phyloP scores from a whole-genome alignment of 2,888 invertebrate species.

The Pyrgus malvae region DNA sequence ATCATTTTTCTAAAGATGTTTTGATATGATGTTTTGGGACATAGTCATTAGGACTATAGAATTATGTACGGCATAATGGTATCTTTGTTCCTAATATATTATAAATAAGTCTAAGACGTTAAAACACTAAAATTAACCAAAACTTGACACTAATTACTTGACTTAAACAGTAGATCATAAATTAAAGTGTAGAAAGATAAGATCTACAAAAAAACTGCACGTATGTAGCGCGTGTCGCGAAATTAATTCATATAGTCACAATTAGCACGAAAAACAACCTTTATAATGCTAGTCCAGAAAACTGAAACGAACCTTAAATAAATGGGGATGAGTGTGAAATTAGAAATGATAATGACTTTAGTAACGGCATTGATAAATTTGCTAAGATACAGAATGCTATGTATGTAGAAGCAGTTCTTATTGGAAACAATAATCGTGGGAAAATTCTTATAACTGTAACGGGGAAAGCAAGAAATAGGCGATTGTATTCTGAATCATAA shows the following conservation, averaged over 20 bases:
- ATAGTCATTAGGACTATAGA: too few relatives aligned
- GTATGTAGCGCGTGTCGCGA: conserved; percentile 45
- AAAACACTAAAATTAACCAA: too few relatives aligned
- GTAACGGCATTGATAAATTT: conserved; percentile 25
- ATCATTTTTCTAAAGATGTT: background rate
- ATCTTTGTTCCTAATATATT: too few relatives aligned
- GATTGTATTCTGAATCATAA: conserved; percentile 51
- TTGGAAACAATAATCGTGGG: conserved; percentile 67
- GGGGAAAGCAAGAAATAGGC: conserved; percentile 53
- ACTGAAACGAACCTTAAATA: conserved; percentile 7
- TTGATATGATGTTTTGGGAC: too few relatives aligned
- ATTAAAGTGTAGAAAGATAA: background rate
- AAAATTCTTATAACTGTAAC: conserved; percentile 63
- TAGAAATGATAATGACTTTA: conserved; percentile 3
- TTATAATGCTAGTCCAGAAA: conserved; percentile 1
- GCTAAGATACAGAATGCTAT: conserved; percentile 37
- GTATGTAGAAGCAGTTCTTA: conserved; percentile 45
- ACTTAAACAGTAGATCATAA: background rate
- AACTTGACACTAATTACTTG: background rate
- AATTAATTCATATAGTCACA: conserved; percentile 43
- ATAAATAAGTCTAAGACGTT: too few relatives aligned
- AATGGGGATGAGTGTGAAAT: conserved; percentile 19
- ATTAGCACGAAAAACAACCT: conserved; percentile 35
- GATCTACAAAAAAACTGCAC: conserved; percentile 34
- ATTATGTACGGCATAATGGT: too few relatives aligned